Percentiles rank a stretch among this genome's conserved stretches.
Evolutionary conservation across 2,797 vertebrate species (phyloP).

Genomic region (Poecilia gillii): DNA sequence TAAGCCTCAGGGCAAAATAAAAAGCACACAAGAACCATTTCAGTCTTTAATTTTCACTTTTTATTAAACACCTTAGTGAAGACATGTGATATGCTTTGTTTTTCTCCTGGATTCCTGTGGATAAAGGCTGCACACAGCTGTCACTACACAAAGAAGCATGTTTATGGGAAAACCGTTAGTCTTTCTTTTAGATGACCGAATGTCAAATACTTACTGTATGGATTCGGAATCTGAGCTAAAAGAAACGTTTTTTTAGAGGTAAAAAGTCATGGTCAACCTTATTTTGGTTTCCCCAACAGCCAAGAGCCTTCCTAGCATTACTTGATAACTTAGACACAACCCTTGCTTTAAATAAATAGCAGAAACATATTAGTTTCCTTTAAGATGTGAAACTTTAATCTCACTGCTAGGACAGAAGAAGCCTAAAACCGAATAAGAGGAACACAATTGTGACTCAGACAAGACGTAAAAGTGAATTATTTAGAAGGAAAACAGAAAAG

Average conservation of each 20-base stretch:
- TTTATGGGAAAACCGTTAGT: not conserved
- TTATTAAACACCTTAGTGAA: conserved; percentile 79
- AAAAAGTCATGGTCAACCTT: not conserved
- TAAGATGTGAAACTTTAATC: not conserved
- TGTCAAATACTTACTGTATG: conserved; percentile 43
- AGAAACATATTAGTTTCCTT: not conserved
- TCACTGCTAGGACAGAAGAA: conserved; percentile 6
- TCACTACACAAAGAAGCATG: conserved; percentile 34
- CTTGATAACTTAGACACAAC: not conserved
- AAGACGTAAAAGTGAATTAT: conserved; percentile 17
- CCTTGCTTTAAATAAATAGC: not conserved
- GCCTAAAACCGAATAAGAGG: not conserved
- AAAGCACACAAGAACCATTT: conserved; percentile 75
- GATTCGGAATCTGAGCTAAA: conserved; percentile 1
- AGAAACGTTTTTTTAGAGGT: conserved; percentile 3
- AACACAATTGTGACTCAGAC: conserved; percentile 16
- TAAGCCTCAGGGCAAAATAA: conserved; percentile 64
- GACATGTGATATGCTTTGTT: conserved; percentile 79
- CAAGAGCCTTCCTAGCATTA: not conserved
- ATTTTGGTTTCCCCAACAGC: not conserved
- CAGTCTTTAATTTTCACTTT: conserved; percentile 81
- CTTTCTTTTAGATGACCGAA: not conserved
- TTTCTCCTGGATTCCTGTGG: conserved; percentile 86
- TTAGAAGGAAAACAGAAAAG: conserved; percentile 4
- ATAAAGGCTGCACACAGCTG: conserved; percentile 87